phyloP scores from a whole-genome alignment of 2,888 invertebrate genomes.

The Cephus pygmeus region DNA sequence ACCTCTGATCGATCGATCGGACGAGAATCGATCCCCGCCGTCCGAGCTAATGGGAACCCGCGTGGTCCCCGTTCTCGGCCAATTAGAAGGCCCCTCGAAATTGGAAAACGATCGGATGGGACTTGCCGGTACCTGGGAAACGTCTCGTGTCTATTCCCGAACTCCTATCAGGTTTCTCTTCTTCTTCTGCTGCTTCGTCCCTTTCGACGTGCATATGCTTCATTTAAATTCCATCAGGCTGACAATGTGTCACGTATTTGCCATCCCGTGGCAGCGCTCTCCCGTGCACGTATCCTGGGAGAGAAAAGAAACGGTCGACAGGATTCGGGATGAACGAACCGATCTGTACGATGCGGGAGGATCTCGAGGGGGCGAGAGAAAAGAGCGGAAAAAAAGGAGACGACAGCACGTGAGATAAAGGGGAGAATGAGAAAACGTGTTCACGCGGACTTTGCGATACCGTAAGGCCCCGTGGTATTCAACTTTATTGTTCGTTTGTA shows the following conservation, averaged over 20 bases:
- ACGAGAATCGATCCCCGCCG: background rate
- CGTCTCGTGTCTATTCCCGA: background rate
- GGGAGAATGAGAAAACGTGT: background rate
- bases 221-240: constrained; percentile 3
- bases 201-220: background rate
- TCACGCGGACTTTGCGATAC: background rate
- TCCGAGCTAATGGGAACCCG: background rate
- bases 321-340: background rate
- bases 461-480: background rate
- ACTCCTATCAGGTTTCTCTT: background rate
- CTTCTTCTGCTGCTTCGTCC: background rate
- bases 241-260: constrained; percentile 7
- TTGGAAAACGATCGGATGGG: background rate
- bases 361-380: background rate
- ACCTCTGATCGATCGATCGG: background rate
- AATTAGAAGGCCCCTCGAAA: background rate
- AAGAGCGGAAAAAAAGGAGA: background rate
- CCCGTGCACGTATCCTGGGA: background rate
- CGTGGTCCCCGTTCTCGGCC: background rate
- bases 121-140: background rate
- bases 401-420: background rate
- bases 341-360: background rate
- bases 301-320: background rate
- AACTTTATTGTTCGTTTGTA: background rate
- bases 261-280: background rate